Evolutionary conservation across 2,888 invertebrate species (phyloP).

Genomic region (Cancer borealis): DNA sequence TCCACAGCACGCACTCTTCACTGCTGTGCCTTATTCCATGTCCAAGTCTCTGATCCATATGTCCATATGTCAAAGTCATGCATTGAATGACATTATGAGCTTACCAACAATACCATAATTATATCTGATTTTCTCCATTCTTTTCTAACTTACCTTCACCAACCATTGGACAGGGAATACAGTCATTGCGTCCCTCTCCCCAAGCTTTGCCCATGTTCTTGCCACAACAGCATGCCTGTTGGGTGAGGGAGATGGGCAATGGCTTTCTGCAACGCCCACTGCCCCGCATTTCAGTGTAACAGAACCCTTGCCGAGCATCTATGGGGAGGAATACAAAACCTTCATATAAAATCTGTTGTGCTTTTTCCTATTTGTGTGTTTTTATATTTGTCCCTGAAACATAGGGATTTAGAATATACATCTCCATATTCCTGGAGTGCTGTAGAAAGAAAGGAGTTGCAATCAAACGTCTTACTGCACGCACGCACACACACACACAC

Average conservation of each 20-base stretch:
- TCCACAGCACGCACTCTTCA: too few relatives aligned
- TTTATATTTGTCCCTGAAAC: neutral
- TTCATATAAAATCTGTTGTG: neutral
- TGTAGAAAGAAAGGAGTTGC: too few relatives aligned
- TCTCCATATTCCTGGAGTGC: neutral
- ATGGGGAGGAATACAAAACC: constrained; percentile 77
- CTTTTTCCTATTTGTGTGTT: neutral
- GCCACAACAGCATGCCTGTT: constrained; percentile 92
- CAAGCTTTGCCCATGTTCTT: constrained; percentile 90
- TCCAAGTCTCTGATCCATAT: too few relatives aligned
- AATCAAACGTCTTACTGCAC: too few relatives aligned
- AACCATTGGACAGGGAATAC: constrained; percentile 87
- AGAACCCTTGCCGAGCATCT: constrained; percentile 90
- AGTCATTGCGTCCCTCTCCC: constrained; percentile 87
- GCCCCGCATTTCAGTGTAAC: constrained; percentile 86
- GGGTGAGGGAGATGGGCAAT: constrained; percentile 86
- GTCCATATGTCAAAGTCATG: too few relatives aligned
- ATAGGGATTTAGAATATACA: neutral
- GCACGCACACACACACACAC: too few relatives aligned
- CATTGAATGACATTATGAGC: too few relatives aligned
- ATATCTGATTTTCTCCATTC: neutral
- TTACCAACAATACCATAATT: neutral
- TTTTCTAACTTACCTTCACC: constrained; percentile 81
- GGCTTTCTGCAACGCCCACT: constrained; percentile 87
- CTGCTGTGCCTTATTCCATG: too few relatives aligned